Conservation (phyloP, 2,888 invertebrate species). For the Ectobius pallidus region DNA sequence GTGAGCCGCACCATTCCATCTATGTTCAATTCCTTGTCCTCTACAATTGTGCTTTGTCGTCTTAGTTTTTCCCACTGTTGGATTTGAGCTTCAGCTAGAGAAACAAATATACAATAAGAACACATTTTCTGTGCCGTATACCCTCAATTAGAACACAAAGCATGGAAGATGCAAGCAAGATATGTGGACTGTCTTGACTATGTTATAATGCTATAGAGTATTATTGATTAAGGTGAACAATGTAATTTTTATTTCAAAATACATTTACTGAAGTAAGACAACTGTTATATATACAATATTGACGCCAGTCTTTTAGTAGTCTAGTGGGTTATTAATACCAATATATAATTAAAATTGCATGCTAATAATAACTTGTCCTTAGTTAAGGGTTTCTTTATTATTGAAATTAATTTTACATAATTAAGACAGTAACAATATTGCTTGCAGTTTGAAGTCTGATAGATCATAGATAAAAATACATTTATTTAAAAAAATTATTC, state of each 20-base stretch:
- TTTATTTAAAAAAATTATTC: too few relatives aligned
- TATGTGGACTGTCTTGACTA: not conserved
- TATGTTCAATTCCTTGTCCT: slow-evolving; percentile 28
- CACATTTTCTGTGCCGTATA: not conserved
- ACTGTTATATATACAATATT: too few relatives aligned
- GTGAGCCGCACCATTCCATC: slow-evolving; percentile 30
- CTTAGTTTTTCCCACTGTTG: slow-evolving; percentile 12
- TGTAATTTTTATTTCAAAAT: not conserved
- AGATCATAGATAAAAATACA: too few relatives aligned
- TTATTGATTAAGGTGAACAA: not conserved
- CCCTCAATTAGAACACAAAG: not conserved
- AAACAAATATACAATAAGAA: too few relatives aligned
- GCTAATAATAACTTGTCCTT: too few relatives aligned
- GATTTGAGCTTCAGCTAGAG: slow-evolving; percentile 23
- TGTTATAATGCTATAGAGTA: not conserved
- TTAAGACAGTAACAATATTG: too few relatives aligned
- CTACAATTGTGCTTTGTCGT: slow-evolving; percentile 9
- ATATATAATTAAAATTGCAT: too few relatives aligned
- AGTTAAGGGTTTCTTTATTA: too few relatives aligned
- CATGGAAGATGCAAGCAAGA: not conserved
- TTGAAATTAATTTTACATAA: too few relatives aligned
- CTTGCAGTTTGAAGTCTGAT: too few relatives aligned
- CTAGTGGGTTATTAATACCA: too few relatives aligned
- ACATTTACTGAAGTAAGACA: not conserved
- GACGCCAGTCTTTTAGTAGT: too few relatives aligned